Evolutionary conservation across 2,888 invertebrate species (phyloP).

Genomic region (Monoplex corrugatus): DNA sequence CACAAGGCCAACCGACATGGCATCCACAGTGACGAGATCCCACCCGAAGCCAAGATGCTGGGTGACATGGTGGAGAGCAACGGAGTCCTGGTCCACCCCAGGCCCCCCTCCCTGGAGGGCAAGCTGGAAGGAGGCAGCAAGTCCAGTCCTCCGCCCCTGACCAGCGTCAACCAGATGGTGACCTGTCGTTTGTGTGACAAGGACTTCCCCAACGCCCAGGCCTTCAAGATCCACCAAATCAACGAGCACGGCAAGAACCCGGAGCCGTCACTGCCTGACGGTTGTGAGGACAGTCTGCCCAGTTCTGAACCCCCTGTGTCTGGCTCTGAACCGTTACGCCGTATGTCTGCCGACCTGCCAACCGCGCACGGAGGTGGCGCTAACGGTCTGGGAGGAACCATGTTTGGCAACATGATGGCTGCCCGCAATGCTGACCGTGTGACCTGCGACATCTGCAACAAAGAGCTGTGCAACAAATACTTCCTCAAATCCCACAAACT

Average conservation of each 20-base stretch:
- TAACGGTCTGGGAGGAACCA: slow-evolving; percentile 62
- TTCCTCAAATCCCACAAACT: slow-evolving; percentile 99
- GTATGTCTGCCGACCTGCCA: slow-evolving; percentile 55
- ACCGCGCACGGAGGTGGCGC: background rate
- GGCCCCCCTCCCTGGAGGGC: slow-evolving; percentile 57
- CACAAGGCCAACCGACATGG: slow-evolving; percentile 81
- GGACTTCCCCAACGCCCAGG: slow-evolving; percentile 95
- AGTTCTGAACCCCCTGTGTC: slow-evolving; percentile 53
- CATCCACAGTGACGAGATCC: slow-evolving; percentile 68
- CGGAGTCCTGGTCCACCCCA: slow-evolving; percentile 18
- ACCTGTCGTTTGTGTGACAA: slow-evolving; percentile 83
- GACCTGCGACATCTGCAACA: slow-evolving; percentile 97
- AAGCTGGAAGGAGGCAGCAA: slow-evolving; percentile 65
- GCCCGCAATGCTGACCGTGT: slow-evolving; percentile 81
- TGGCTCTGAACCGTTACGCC: slow-evolving; percentile 54
- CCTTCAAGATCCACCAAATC: slow-evolving; percentile 77
- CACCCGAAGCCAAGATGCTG: slow-evolving; percentile 52
- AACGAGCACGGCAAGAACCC: slow-evolving; percentile 71
- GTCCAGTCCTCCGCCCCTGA: slow-evolving; percentile 51
- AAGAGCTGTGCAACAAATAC: slow-evolving; percentile 99
- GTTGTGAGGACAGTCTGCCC: slow-evolving; percentile 52
- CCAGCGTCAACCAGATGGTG: slow-evolving; percentile 61
- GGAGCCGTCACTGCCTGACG: slow-evolving; percentile 54
- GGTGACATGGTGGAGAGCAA: slow-evolving; percentile 50
- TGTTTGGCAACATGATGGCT: slow-evolving; percentile 81